Conservation (phyloP, 2,888 invertebrate species). For the Hypercompe scribonia region DNA sequence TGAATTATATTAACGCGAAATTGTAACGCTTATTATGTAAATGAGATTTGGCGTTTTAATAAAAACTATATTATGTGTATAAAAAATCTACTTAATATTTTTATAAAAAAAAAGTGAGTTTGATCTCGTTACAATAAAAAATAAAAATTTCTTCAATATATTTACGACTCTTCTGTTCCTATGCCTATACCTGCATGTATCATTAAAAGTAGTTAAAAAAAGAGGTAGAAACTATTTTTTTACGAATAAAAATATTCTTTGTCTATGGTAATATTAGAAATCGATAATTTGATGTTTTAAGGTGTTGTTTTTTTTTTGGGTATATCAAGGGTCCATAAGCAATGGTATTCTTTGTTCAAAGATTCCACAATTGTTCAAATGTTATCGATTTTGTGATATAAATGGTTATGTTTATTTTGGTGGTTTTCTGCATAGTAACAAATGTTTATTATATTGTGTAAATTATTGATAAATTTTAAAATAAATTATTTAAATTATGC, state of each 20-base stretch:
- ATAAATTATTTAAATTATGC: slow-evolving; percentile 75
- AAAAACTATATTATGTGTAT: slow-evolving; percentile 27
- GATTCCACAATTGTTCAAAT: slow-evolving; percentile 45
- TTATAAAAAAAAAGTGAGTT: slow-evolving; percentile 54
- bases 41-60: neutral
- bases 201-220: neutral
- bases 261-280: slow-evolving; percentile 11
- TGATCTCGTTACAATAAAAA: slow-evolving; percentile 53
- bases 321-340: slow-evolving; percentile 44
- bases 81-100: slow-evolving; percentile 59
- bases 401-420: slow-evolving; percentile 52
- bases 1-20: neutral
- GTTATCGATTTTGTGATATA: slow-evolving; percentile 64
- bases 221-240: slow-evolving; percentile 10
- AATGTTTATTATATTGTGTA: slow-evolving; percentile 70
- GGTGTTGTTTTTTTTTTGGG: slow-evolving; percentile 33
- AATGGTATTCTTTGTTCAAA: slow-evolving; percentile 31
- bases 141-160: slow-evolving; percentile 17
- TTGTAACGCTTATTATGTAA: slow-evolving; percentile 12
- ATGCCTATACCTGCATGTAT: slow-evolving; percentile 22
- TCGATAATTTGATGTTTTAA: slow-evolving; percentile 24
- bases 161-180: slow-evolving; percentile 23
- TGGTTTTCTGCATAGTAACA: slow-evolving; percentile 56
- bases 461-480: slow-evolving; percentile 76
- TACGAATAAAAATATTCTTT: slow-evolving; percentile 2